phyloP scores from a whole-genome alignment of 2,797 vertebrate species.

The Cercopithecus neglectus region DNA sequence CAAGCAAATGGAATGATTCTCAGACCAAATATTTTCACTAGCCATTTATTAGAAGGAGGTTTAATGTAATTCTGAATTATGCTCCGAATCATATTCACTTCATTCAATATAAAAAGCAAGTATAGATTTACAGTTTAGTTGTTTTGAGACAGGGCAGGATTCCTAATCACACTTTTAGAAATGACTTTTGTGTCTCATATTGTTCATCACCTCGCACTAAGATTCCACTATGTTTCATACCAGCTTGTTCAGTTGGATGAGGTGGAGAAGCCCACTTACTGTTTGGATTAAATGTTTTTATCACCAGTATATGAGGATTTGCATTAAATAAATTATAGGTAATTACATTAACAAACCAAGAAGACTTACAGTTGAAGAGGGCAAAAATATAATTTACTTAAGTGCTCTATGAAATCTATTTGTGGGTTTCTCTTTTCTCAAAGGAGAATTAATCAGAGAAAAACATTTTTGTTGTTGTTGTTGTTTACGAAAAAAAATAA shows the following conservation, averaged over 20 bases:
- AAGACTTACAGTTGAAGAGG: neutral
- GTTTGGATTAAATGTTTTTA: neutral
- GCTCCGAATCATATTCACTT: neutral
- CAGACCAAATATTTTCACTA: neutral
- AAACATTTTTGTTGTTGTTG: neutral
- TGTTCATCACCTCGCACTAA: neutral
- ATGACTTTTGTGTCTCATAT: neutral
- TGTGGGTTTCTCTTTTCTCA: conserved; percentile 4
- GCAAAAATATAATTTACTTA: neutral
- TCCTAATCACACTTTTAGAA: neutral
- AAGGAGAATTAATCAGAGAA: neutral
- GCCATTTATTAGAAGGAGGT: neutral
- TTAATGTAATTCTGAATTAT: neutral
- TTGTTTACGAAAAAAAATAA: neutral
- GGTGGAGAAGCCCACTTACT: neutral
- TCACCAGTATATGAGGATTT: neutral
- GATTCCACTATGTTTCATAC: neutral
- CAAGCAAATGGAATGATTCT: neutral
- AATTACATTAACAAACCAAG: neutral
- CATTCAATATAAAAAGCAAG: neutral
- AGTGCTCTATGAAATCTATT: neutral
- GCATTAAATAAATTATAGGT: neutral
- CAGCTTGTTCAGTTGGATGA: neutral
- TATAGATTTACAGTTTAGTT: neutral
- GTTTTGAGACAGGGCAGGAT: neutral